Conservation (phyloP, 2,113 vertebrate species). For the Bagarius yarrelli region DNA sequence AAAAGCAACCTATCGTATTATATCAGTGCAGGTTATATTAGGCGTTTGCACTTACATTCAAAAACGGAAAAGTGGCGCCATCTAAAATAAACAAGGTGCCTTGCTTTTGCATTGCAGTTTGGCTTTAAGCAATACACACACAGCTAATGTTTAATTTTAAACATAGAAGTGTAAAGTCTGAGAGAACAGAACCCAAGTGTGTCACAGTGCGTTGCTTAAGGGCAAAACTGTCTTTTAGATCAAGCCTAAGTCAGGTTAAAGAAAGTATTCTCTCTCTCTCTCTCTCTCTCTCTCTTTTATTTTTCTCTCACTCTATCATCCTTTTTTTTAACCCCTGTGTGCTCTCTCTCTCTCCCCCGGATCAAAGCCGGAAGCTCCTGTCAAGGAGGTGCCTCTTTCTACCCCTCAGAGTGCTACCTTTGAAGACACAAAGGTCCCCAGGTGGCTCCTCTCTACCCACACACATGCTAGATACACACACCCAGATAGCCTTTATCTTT, state of each 20-base stretch:
- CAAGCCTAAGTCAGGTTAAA: slow-evolving; percentile 12
- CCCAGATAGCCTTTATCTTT: slow-evolving; percentile 18
- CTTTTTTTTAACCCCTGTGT: slow-evolving; percentile 38
- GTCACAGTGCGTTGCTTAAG: slow-evolving; percentile 17
- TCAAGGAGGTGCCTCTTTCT: slow-evolving; percentile 45
- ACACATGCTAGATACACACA: slow-evolving; percentile 14
- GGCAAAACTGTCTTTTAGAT: slow-evolving; percentile 31
- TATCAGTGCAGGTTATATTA: not conserved
- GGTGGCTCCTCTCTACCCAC: slow-evolving; percentile 34
- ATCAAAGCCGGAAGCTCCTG: slow-evolving; percentile 48
- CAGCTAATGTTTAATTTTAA: slow-evolving; percentile 12
- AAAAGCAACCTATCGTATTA: slow-evolving; percentile 20
- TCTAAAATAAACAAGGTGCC: not conserved
- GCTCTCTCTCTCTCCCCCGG: slow-evolving; percentile 28
- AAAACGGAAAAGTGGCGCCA: not conserved
- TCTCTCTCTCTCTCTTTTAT: slow-evolving; percentile 9
- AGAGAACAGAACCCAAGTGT: not conserved
- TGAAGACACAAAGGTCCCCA: slow-evolving; percentile 45
- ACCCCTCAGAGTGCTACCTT: slow-evolving; percentile 42
- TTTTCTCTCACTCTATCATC: slow-evolving; percentile 35
- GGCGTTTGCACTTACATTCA: slow-evolving; percentile 18
- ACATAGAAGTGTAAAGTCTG: slow-evolving; percentile 1
- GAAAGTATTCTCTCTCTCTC: not conserved
- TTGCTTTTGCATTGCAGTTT: slow-evolving; percentile 25
- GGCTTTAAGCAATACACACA: slow-evolving; percentile 31